Conservation (phyloP, 2,888 invertebrate genomes). For the Plagodis dolabraria region DNA sequence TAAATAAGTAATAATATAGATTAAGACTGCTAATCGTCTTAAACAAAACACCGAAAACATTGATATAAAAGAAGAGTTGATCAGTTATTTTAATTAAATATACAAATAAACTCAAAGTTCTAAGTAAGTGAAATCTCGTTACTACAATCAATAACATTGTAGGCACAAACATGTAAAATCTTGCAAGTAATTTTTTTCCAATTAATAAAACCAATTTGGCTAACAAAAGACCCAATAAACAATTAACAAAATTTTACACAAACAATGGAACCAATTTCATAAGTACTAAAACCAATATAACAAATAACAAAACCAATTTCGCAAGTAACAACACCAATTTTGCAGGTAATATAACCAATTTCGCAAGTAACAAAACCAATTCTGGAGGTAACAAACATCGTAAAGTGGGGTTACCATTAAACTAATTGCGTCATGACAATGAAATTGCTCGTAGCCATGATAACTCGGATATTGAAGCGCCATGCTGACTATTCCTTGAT, state of each 20-base stretch:
- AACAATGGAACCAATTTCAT: not conserved
- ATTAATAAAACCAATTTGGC: not conserved
- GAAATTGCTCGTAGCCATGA: constrained; percentile 83
- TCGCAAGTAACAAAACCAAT: constrained; percentile 3
- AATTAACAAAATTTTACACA: not conserved
- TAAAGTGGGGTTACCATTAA: constrained; percentile 66
- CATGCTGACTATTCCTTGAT: constrained; percentile 49
- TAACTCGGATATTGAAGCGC: constrained; percentile 57
- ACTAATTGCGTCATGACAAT: constrained; percentile 83
- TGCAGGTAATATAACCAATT: constrained; percentile 1
- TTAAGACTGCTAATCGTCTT: no score
- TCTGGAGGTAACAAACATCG: constrained; percentile 24
- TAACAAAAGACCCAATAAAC: no score
- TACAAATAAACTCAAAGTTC: no score
- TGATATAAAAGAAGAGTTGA: no score
- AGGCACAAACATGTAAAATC: no score
- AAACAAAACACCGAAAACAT: no score
- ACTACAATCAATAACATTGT: no score
- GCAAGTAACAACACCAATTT: constrained; percentile 6
- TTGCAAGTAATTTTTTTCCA: not conserved
- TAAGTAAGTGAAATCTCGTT: no score
- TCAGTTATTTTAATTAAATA: no score
- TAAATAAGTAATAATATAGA: no score
- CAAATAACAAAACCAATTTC: constrained; percentile 1
- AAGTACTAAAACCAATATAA: constrained; percentile 1